phyloP scores from a whole-genome alignment of 2,113 vertebrate species.

The Shinisaurus crocodilurus region DNA sequence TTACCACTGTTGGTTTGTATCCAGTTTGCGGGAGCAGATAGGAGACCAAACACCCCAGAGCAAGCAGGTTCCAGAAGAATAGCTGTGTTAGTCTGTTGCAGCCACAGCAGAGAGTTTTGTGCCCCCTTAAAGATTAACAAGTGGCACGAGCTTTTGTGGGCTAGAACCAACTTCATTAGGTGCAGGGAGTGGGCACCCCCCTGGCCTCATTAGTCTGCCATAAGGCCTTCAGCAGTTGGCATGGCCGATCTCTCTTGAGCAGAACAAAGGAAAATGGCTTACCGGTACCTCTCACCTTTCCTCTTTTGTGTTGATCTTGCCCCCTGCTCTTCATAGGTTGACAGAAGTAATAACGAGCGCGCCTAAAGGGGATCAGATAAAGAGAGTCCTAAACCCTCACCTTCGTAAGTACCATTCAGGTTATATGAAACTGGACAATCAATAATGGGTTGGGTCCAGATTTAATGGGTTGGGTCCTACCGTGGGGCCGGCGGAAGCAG shows the following conservation, averaged over 20 bases:
- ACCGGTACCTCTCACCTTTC: neutral
- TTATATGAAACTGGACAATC: neutral
- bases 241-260: too few species aligned
- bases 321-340: conserved; percentile 74
- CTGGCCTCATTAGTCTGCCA: neutral
- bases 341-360: conserved; percentile 85
- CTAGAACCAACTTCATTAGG: neutral
- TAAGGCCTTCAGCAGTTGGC: neutral
- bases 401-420: conserved; percentile 85
- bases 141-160: neutral
- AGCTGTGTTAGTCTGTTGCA: neutral
- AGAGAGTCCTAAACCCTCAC: conserved; percentile 91
- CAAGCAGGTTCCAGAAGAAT: too few species aligned
- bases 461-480: too few species aligned
- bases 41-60: too few species aligned
- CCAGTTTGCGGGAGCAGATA: too few species aligned
- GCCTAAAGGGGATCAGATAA: conserved; percentile 89
- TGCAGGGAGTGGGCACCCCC: neutral
- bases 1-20: too few species aligned
- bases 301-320: accelerated
- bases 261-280: neutral
- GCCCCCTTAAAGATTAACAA: too few species aligned
- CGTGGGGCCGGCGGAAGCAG: too few species aligned
- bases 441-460: too few species aligned
- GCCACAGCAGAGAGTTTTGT: neutral